Conservation (phyloP, 2,888 invertebrate genomes). For the Sarcophaga variegata region DNA sequence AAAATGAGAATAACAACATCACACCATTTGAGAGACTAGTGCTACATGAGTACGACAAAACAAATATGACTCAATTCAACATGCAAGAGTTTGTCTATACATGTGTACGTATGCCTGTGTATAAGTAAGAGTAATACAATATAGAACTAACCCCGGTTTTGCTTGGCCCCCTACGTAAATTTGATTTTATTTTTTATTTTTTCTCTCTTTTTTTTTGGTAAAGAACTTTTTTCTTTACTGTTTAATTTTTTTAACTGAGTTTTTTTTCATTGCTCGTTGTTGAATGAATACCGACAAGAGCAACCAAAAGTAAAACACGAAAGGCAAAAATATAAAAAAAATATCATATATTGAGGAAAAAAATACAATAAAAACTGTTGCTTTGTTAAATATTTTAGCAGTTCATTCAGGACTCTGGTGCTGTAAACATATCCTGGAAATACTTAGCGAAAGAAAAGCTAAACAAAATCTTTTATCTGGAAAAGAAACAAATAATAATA, state of each 20-base stretch:
- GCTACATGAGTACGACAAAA: constrained; percentile 15
- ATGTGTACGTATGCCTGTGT: not conserved
- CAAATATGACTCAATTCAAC: constrained; percentile 7
- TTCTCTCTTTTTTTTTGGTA: not conserved
- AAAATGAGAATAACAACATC: constrained; percentile 28
- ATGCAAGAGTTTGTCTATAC: not conserved
- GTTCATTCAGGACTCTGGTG: constrained; percentile 80
- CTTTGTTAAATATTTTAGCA: constrained; percentile 75
- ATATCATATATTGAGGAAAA: constrained; percentile 74
- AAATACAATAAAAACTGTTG: constrained; percentile 80
- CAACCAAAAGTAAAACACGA: constrained; percentile 31
- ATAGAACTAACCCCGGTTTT: constrained; percentile 29
- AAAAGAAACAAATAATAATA: not conserved
- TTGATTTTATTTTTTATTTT: constrained; percentile 18
- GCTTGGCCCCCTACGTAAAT: constrained; percentile 50
- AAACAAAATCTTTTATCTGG: constrained; percentile 1
- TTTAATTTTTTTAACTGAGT: constrained; percentile 2
- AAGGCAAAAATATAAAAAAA: constrained; percentile 39
- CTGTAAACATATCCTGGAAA: constrained; percentile 72
- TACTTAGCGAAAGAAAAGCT: constrained; percentile 12
- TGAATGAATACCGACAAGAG: constrained; percentile 58
- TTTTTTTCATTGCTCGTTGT: constrained; percentile 31
- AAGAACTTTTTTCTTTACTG: constrained; percentile 17
- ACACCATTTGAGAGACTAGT: constrained; percentile 3
- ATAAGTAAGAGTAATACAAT: constrained; percentile 12